phyloP scores from a whole-genome alignment of 2,797 vertebrate species.

The Masticophis lateralis region DNA sequence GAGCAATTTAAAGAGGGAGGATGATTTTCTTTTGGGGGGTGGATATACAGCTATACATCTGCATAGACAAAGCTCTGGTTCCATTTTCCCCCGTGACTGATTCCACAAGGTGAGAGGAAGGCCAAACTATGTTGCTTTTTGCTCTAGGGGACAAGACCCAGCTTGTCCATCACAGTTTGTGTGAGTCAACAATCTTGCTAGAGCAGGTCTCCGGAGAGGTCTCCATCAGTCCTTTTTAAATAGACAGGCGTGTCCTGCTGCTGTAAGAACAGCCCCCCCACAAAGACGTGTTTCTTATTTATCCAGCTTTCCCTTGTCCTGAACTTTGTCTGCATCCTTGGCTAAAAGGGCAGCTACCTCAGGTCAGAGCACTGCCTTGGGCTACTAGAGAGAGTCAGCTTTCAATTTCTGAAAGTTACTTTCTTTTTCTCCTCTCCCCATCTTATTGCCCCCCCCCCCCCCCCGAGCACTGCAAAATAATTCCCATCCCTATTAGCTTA shows the following conservation, averaged over 20 bases:
- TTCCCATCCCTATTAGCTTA: constrained; percentile 67
- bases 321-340: constrained; percentile 61
- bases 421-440: constrained; percentile 57
- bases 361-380: constrained; percentile 74
- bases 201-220: constrained; percentile 12
- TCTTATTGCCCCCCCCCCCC: constrained; percentile 44
- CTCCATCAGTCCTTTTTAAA: background rate
- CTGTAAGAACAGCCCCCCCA: constrained; percentile 24
- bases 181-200: constrained; percentile 10
- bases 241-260: constrained; percentile 36
- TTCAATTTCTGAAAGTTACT: constrained; percentile 70
- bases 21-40: background rate
- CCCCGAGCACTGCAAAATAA: constrained; percentile 65
- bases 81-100: background rate
- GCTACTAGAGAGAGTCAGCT: constrained; percentile 65
- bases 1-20: background rate
- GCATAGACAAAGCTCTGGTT: background rate
- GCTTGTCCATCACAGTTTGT: constrained; percentile 9
- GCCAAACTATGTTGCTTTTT: constrained; percentile 15
- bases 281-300: constrained; percentile 60
- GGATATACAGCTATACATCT: background rate
- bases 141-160: constrained; percentile 3
- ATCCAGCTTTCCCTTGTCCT: constrained; percentile 62
- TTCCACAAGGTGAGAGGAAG: background rate
- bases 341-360: constrained; percentile 67